Conservation (phyloP, 2,888 invertebrate species). For the Choreutis nemorana region DNA sequence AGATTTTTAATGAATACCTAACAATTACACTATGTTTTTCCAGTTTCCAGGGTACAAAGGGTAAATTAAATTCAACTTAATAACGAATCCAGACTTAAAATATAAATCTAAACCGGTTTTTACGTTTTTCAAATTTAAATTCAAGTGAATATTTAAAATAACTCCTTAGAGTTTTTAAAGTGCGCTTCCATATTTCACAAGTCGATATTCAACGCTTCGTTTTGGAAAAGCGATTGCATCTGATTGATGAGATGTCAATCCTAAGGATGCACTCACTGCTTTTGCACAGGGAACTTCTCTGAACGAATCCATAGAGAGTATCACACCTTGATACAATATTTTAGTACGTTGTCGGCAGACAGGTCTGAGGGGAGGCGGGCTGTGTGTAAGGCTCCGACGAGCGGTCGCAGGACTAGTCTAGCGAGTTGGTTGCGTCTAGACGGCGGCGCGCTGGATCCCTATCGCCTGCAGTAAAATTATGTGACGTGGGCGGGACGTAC, state of each 20-base stretch:
- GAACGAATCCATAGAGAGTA: constrained; percentile 21
- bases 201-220: constrained; percentile 18
- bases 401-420: constrained; percentile 44
- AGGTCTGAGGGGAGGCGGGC: constrained; percentile 39
- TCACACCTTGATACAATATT: constrained; percentile 30
- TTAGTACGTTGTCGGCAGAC: constrained; percentile 24
- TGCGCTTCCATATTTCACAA: no score
- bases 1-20: no score
- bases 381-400: constrained; percentile 18
- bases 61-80: no score
- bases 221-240: constrained; percentile 21
- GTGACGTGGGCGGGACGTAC: constrained; percentile 36
- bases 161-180: no score
- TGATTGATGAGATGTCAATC: constrained; percentile 28
- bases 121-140: no score
- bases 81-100: no score
- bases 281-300: no score
- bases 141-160: no score
- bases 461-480: constrained; percentile 57
- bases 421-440: constrained; percentile 54
- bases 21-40: no score
- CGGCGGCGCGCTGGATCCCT: constrained; percentile 44
- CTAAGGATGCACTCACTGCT: no score
- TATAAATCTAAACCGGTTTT: no score
- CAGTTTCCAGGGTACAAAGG: no score